Base-by-base conservation (phyloP, 2,797 vertebrate genomes). In the Eutrigla gurnardus region DNA sequence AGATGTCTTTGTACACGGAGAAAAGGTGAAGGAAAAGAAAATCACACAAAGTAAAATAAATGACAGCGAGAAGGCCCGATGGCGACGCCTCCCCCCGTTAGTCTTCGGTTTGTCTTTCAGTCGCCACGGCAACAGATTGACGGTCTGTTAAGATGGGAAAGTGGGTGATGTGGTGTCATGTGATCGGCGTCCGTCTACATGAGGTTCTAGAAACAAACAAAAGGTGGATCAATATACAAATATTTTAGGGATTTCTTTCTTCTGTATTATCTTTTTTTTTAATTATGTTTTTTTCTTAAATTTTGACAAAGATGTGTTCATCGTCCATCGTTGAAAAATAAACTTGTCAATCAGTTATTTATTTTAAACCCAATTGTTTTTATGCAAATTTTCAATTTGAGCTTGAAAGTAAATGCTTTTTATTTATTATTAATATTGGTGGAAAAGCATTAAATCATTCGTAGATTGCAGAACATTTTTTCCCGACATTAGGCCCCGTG, bases 171-270 rank as follows among this genome's bases (percentile, higher is more conserved):
- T 70, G 71, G 73, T 52, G 70, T 83, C 79, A 57, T 72, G 68
- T 77, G 40, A 61, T 81, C 73, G 62, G 62, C 57, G 50, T 90
- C 82, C 62, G 72, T 75, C 90, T 92, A 95, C 86, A 93, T 93
- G 83, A 93, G 88, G 65, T 93, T 95, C 95, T 96, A 93, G 15
- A 91, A 90, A 90, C 60, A 91, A 81, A 81, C 45, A 86, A 25
- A 25, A 25, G 25, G 2, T 25, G 25, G 25, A 25, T 25, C 25
- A 25, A 25, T 25, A 25, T 25, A 25, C 25, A 25, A 40, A 40
- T 57, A 39, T 55, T 37, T 39, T n/a, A 13, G n/a, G 3, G 2
- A 15, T 33, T 25, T 25, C 14, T 42, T n/a, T n/a, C 40, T 40
- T n/a, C 61, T n/a, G 17, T 25, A 39, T 15, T 32, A 5, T 50